Conservation (phyloP, 2,888 invertebrate genomes). For the Corythucha ciliata region DNA sequence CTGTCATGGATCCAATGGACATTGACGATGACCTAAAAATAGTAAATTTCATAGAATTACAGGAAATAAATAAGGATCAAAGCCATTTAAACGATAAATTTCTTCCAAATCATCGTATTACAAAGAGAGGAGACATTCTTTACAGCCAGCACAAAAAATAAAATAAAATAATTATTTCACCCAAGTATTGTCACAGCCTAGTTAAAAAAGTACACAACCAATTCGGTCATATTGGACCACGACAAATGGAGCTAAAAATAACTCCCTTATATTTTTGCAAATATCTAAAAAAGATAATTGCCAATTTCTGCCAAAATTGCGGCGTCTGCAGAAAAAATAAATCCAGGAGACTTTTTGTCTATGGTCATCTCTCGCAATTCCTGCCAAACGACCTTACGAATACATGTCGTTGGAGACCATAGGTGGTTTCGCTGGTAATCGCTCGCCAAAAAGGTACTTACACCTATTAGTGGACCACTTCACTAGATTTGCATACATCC, state of each 20-base stretch:
- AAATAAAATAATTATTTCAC: conserved; percentile 15
- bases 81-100: neutral
- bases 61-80: conserved; percentile 20
- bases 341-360: conserved; percentile 1
- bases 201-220: conserved; percentile 19
- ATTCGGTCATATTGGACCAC: conserved; percentile 23
- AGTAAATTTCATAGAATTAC: conserved; percentile 28
- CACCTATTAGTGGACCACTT: conserved; percentile 33
- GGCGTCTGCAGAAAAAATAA: conserved; percentile 19
- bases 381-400: conserved; percentile 36
- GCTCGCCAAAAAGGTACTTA: conserved; percentile 36
- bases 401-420: conserved; percentile 38
- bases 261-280: conserved; percentile 18
- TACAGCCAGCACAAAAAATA: conserved; percentile 9
- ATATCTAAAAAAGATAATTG: conserved; percentile 11
- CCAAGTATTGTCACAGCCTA: conserved; percentile 14
- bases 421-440: conserved; percentile 36
- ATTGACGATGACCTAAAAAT: conserved; percentile 26
- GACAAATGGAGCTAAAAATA: conserved; percentile 18
- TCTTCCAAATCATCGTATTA: neutral
- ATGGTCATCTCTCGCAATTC: conserved; percentile 28
- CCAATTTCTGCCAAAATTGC: conserved; percentile 17
- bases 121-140: conserved; percentile 3
- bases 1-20: conserved; percentile 30
- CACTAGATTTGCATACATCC: conserved; percentile 33